Evolutionary conservation across 1,140 invertebrate species (phyloP), one percentile per base, ranked within the genome.

Genomic region (Drosophila nigromelanica): DNA sequence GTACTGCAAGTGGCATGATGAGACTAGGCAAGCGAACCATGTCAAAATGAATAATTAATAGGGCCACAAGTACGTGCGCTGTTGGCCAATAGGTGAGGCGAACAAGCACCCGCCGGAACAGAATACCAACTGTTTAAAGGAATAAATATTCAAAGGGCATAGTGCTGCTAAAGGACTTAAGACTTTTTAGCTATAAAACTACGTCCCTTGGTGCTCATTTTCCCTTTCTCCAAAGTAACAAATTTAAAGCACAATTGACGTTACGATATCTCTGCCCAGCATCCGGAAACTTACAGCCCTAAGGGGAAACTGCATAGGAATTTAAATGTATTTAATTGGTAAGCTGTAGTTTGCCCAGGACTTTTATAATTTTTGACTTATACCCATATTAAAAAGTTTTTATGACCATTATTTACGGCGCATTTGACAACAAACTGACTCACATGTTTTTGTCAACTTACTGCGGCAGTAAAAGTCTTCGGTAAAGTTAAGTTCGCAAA

Each of bases 11-110:
- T 73, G 73, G 73, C 80, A 83, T 73, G 69, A 79, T 67, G 68
- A 76, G 68, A 60, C 39, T 52, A 51, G 37, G 27, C 37, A 27
- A 51, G 45, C 56, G 60, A 52, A 61, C 56, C 73, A 52, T 27
- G 35, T 51, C 58, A 68, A 78, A 74, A 80, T 87, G 79, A 87
- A 87, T 87, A 87, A 82, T 87, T 87, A 87, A 87, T 89, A 51
- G 7, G 55, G 18, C 48, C 68, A 66, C 55, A 61, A 55, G 47
- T 33, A 55, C 48, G 55, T 45, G 27, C 37, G 42, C 50, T n/a
- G 48, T 27, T 47, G 50, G 42, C 48, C 21, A 43, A 21, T 14
- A 63, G 40, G 51, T 24, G 43, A 78, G 67, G 43, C 43, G 18
- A 12, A 47, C n/a, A 35, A 10, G 33, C 24, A 27, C 18, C 12